A percentile compares a stretch with the other conserved stretches of the same genome.
These are phyloP conservation scores for Zosterops borbonicus DNA, from an alignment of 2,113 vertebrate genomes.

Conservation along the genomic window DNA sequence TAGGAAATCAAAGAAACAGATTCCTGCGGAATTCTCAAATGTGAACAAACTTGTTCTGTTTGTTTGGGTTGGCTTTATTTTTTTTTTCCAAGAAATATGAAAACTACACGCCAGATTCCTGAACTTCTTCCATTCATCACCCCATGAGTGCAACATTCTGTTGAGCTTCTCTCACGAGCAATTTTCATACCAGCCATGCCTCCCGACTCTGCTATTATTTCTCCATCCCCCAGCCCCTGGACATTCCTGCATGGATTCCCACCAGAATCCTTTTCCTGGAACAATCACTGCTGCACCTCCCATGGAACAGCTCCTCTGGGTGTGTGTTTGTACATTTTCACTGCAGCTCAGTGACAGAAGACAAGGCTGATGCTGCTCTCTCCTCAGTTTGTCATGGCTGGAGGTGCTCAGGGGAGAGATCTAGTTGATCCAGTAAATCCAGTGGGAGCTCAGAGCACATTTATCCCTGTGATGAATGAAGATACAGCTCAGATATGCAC, in stretches of 20 bases:
- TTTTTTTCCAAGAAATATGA: not conserved
- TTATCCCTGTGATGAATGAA: not conserved
- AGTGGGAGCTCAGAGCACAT: not conserved
- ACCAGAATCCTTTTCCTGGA: not conserved
- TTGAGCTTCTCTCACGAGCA: not conserved
- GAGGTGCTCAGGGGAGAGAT: not conserved
- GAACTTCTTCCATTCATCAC: not conserved
- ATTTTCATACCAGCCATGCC: not conserved
- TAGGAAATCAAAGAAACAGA: not conserved
- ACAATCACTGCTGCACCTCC: not conserved
- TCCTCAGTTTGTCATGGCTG: not conserved
- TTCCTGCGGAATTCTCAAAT: not conserved
- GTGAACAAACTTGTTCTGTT: not conserved
- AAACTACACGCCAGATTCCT: not conserved
- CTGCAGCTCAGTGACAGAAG: not conserved
- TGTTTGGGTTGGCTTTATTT: not conserved
- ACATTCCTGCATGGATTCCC: not conserved
- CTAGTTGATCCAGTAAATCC: not conserved
- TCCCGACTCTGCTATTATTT: not conserved
- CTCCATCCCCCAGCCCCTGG: not conserved
- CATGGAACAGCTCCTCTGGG: not conserved
- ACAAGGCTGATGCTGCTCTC: not conserved
- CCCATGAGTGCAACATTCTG: fast-evolving
- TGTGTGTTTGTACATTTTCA: not conserved
- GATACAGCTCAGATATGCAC: not conserved